Conservation (phyloP, 53 echinoderm and acorn worm species). For the Mesocentrotus franciscanus region DNA sequence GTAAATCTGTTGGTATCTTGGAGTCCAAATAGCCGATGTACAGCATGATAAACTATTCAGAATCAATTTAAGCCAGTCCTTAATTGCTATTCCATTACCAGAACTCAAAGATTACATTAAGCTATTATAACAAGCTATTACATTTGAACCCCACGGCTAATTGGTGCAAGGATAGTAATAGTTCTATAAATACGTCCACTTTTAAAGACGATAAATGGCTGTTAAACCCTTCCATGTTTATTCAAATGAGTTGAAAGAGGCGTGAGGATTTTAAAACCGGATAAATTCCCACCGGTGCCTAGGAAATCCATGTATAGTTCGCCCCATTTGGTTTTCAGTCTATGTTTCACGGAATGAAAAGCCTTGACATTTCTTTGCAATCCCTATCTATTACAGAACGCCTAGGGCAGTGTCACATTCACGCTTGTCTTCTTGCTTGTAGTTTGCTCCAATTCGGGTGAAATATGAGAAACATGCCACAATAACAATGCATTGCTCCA, state of each 20-base stretch:
- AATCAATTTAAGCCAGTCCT: neutral
- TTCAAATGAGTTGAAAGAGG: neutral
- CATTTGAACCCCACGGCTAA: neutral
- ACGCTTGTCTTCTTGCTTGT: neutral
- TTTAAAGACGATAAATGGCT: neutral
- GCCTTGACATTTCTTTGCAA: neutral
- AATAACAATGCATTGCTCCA: neutral
- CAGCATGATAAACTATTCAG: neutral
- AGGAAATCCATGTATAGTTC: neutral
- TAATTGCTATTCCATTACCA: neutral
- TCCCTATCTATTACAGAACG: neutral
- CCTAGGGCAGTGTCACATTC: neutral
- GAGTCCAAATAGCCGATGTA: no score
- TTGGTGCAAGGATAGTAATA: neutral
- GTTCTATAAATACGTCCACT: neutral
- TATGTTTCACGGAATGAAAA: neutral
- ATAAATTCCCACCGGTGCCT: neutral
- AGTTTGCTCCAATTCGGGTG: neutral
- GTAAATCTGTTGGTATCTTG: no score
- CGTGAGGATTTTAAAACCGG: neutral
- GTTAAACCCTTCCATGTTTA: neutral
- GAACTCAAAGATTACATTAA: neutral
- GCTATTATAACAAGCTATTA: neutral
- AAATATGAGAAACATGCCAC: neutral
- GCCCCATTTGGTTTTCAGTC: neutral